Evolutionary conservation across 2,797 vertebrate genomes (phyloP).

Genomic region (Myotis planiceps): DNA sequence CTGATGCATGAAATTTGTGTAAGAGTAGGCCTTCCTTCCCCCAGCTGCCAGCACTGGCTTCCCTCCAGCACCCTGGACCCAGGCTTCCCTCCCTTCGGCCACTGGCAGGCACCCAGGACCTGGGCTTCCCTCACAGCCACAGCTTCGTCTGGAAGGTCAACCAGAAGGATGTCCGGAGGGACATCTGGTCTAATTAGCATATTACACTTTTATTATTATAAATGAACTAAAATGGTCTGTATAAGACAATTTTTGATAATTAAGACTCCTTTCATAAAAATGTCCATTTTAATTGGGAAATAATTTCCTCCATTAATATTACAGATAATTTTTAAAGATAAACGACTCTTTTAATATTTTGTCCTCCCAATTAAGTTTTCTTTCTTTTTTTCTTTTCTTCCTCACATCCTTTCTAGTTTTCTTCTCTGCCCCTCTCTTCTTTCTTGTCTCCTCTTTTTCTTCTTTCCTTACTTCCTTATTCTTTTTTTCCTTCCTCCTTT

Average conservation of each 20-base stretch:
- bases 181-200: too few relatives aligned
- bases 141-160: too few relatives aligned
- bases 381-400: background rate
- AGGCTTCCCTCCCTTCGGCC: too few relatives aligned
- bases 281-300: background rate
- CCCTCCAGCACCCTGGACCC: too few relatives aligned
- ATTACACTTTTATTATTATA: too few relatives aligned
- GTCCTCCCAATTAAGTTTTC: background rate
- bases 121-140: too few relatives aligned
- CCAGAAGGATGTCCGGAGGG: too few relatives aligned
- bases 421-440: background rate
- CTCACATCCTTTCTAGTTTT: background rate
- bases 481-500: background rate
- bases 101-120: too few relatives aligned
- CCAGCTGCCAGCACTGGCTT: too few relatives aligned
- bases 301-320: background rate
- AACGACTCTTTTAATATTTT: background rate
- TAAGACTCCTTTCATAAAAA: background rate
- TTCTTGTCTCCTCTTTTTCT: background rate
- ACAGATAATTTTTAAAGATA: background rate
- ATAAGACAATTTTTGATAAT: background rate
- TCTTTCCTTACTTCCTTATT: background rate
- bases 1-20: too few relatives aligned
- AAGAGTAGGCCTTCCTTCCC: too few relatives aligned
- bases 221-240: background rate